Conservation (phyloP, 2,797 vertebrate species). For the Alca torda region DNA sequence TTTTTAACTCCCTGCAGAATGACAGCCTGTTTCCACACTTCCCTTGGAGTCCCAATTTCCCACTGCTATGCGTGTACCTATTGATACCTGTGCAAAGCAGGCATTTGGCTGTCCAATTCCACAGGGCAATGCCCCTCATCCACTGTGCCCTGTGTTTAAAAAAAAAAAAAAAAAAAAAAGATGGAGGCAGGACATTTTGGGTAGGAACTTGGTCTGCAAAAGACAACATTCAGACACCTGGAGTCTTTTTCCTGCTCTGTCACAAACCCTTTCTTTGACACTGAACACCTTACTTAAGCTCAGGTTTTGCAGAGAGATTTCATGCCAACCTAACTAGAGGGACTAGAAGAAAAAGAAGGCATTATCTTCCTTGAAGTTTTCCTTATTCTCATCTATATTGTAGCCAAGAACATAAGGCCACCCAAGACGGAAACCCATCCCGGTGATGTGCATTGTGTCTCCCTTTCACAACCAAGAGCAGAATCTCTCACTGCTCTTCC, state of each 20-base stretch:
- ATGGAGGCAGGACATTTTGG: not conserved
- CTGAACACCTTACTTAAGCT: not conserved
- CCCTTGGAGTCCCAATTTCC: accelerated
- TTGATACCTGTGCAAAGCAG: not conserved
- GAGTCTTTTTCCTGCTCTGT: not conserved
- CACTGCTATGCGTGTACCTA: not conserved
- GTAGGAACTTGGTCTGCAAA: not conserved
- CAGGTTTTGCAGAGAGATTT: not conserved
- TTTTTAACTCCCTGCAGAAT: not conserved
- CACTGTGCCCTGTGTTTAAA: not conserved
- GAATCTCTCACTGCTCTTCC: not conserved
- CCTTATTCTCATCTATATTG: not conserved
- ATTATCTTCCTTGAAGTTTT: not conserved
- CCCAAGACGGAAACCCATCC: not conserved
- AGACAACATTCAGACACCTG: not conserved
- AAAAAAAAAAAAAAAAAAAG: not conserved
- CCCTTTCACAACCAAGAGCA: not conserved
- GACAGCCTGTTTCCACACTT: not conserved
- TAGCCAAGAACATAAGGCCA: not conserved
- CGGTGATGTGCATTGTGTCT: not conserved
- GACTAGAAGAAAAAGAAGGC: not conserved
- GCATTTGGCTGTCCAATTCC: not conserved
- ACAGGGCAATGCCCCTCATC: not conserved
- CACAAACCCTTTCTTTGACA: not conserved
- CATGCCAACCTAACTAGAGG: not conserved